Evolutionary conservation across 37 sponge, comb jelly and placozoan genomes (phyloP).

Genomic region (Diacarnus erythraeanus): DNA sequence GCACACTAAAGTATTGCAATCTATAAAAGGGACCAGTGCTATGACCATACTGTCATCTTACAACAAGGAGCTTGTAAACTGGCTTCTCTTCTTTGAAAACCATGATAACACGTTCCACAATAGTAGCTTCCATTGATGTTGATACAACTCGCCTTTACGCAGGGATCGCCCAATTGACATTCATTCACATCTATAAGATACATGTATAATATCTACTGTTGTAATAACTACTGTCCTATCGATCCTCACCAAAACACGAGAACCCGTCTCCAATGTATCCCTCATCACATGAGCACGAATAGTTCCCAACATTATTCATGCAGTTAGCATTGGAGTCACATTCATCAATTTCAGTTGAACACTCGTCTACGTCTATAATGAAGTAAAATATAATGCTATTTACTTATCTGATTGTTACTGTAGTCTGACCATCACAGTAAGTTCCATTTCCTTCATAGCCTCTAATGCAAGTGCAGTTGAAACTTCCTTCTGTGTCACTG

Average conservation of each 20-base stretch:
- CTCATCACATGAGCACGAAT: slow-evolving; percentile 22
- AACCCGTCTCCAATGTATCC: slow-evolving; percentile 33
- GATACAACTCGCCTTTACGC: slow-evolving; percentile 4
- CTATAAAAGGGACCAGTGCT: neutral
- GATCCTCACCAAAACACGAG: neutral
- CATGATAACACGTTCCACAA: slow-evolving; percentile 2
- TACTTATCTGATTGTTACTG: neutral
- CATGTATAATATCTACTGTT: neutral
- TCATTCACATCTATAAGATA: slow-evolving; percentile 61
- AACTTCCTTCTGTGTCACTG: slow-evolving; percentile 13
- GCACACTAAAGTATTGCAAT: slow-evolving; percentile 2
- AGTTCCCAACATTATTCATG: slow-evolving; percentile 48
- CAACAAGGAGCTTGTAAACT: neutral
- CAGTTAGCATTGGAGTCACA: slow-evolving; percentile 28
- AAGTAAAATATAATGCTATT: no score
- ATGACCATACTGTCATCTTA: neutral
- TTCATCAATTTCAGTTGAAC: neutral
- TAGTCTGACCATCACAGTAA: slow-evolving; percentile 1
- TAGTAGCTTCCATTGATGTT: slow-evolving; percentile 5
- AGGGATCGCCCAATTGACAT: slow-evolving; percentile 12
- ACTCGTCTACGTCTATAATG: slow-evolving; percentile 48
- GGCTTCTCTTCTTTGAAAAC: neutral
- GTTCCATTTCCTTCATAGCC: slow-evolving; percentile 27
- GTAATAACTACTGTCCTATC: neutral
- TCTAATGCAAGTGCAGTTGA: slow-evolving; percentile 17